These are phyloP conservation scores for Myathropa florea DNA, from an alignment of 2,888 invertebrate genomes.

Conservation along the genomic window DNA sequence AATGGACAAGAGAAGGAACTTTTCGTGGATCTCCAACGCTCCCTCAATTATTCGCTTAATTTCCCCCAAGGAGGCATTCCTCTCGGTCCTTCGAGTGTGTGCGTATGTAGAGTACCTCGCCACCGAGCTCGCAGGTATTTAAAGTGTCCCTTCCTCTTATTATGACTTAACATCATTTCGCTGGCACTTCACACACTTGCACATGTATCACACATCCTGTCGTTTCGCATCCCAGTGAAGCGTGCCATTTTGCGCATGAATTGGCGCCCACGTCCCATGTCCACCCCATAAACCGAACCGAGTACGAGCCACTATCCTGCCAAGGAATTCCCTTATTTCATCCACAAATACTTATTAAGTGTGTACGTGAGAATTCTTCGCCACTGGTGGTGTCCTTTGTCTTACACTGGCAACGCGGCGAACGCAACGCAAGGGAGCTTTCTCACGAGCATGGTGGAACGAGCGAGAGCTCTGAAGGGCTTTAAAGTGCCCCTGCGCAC, in stretches of 20 bases:
- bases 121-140: neutral
- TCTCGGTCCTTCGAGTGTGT: neutral
- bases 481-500: slow-evolving; percentile 25
- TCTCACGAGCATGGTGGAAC: neutral
- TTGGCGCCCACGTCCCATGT: slow-evolving; percentile 49
- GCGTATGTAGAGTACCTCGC: neutral
- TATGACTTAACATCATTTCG: neutral
- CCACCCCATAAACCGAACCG: slow-evolving; percentile 12
- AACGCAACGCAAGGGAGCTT: neutral
- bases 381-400: neutral
- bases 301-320: slow-evolving; percentile 15
- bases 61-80: slow-evolving; percentile 6
- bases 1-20: neutral
- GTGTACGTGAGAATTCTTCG: slow-evolving; percentile 48
- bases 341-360: slow-evolving; percentile 46
- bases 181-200: slow-evolving; percentile 1
- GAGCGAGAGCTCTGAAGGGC: neutral
- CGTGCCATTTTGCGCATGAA: slow-evolving; percentile 56
- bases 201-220: slow-evolving; percentile 7
- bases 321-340: slow-evolving; percentile 21
- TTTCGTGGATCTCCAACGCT: neutral
- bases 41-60: slow-evolving; percentile 29
- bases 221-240: neutral
- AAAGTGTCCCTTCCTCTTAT: neutral
- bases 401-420: neutral